These are phyloP conservation scores for Subacronicta megacephala DNA, from an alignment of 2,888 invertebrate genomes.

Conservation along the genomic window DNA sequence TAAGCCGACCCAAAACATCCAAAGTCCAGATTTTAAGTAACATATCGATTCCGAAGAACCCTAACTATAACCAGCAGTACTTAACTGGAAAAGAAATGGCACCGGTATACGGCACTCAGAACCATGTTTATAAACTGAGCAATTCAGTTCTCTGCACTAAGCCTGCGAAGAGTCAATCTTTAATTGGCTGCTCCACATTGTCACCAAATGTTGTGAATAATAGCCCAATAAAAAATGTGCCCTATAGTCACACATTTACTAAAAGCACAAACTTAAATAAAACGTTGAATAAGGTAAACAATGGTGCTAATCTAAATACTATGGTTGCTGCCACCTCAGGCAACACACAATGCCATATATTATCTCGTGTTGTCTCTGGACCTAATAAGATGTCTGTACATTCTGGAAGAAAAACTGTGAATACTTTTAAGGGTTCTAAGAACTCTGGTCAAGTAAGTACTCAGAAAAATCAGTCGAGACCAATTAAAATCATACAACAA, in stretches of 20 bases:
- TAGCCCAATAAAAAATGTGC: slow-evolving; percentile 82
- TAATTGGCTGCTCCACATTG: slow-evolving; percentile 80
- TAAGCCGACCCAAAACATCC: slow-evolving; percentile 78
- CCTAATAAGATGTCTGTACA: slow-evolving; percentile 87
- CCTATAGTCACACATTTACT: slow-evolving; percentile 82
- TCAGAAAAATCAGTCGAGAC: slow-evolving; percentile 84
- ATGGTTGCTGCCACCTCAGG: slow-evolving; percentile 81
- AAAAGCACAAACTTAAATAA: slow-evolving; percentile 84
- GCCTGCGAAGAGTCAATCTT: slow-evolving; percentile 79
- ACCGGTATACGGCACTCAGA: slow-evolving; percentile 81
- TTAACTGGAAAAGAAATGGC: slow-evolving; percentile 78
- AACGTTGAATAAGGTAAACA: slow-evolving; percentile 81
- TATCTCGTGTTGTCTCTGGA: slow-evolving; percentile 85
- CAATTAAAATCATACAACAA: slow-evolving; percentile 89
- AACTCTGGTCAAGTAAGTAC: slow-evolving; percentile 71
- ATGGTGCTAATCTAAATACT: slow-evolving; percentile 86
- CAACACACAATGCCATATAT: slow-evolving; percentile 84
- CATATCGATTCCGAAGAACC: slow-evolving; percentile 83
- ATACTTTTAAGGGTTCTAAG: slow-evolving; percentile 80
- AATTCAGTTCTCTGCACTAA: slow-evolving; percentile 83
- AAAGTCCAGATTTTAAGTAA: slow-evolving; percentile 88
- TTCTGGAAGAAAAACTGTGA: slow-evolving; percentile 82
- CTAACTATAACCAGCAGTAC: slow-evolving; percentile 81
- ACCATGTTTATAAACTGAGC: slow-evolving; percentile 83
- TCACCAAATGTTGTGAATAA: slow-evolving; percentile 78